Percentiles rank a stretch among this genome's conserved stretches.
Evolutionary conservation across 2,797 vertebrate species (phyloP).

Genomic region (Leptatherina wallacei): DNA sequence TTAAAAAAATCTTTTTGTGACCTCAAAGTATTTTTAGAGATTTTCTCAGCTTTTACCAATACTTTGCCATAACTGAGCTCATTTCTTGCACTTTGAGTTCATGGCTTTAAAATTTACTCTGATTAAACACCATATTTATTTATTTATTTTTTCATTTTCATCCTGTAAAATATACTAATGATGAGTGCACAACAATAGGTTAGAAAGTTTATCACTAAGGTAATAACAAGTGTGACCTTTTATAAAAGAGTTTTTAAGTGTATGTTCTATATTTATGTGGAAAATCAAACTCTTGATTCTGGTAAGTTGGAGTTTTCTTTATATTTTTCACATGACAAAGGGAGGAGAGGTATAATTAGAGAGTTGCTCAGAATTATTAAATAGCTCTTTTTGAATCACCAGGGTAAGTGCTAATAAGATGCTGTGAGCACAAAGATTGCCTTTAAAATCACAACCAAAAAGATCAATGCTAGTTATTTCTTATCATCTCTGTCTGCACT

Average conservation of each 20-base stretch:
- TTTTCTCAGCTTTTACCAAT: neutral
- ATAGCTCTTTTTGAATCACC: slow-evolving; percentile 2
- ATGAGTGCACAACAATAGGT: neutral
- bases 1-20: neutral
- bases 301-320: neutral
- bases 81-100: neutral
- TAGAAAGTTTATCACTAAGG: neutral
- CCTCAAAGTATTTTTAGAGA: neutral
- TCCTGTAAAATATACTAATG: neutral
- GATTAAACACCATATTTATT: neutral
- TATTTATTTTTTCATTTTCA: neutral
- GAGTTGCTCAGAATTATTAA: slow-evolving; percentile 10
- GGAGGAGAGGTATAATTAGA: neutral
- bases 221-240: neutral
- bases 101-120: neutral
- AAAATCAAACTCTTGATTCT: neutral
- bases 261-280: slow-evolving; percentile 1
- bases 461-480: neutral
- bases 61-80: neutral
- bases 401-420: neutral
- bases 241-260: neutral
- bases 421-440: neutral
- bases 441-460: slow-evolving; percentile 4
- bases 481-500: slow-evolving; percentile 6
- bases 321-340: slow-evolving; percentile 6